Conservation (phyloP, 2,888 invertebrate species). For the Plutella xylostella region DNA sequence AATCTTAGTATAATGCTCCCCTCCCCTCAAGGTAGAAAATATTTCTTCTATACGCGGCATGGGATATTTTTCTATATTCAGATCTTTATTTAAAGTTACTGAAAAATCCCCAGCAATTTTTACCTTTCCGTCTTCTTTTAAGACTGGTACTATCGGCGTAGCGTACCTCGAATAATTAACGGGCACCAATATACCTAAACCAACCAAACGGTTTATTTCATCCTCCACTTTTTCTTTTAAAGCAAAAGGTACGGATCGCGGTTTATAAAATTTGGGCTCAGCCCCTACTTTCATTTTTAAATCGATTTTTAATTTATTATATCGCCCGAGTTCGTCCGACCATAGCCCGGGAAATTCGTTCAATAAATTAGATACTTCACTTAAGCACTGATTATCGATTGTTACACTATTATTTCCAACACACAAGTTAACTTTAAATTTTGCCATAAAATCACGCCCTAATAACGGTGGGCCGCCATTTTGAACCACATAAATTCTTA, state of each 20-base stretch:
- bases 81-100: not conserved
- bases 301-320: conserved; percentile 16
- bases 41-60: conserved; percentile 22
- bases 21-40: conserved; percentile 19
- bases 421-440: too few relatives aligned
- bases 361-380: conserved; percentile 6
- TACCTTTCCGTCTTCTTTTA: conserved; percentile 17
- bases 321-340: conserved; percentile 16
- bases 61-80: not conserved
- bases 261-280: not conserved
- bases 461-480: conserved; percentile 10
- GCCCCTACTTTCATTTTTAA: conserved; percentile 14
- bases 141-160: conserved; percentile 16
- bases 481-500: conserved; percentile 8
- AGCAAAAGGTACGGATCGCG: not conserved
- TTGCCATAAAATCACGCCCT: conserved; percentile 13
- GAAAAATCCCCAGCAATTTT: conserved; percentile 17
- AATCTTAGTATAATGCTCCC: conserved; percentile 18
- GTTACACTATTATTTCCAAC: too few relatives aligned
- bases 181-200: not conserved
- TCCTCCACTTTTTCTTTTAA: conserved; percentile 18
- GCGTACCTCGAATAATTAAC: not conserved
- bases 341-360: conserved; percentile 13
- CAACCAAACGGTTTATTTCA: not conserved
- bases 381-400: too few relatives aligned